These are phyloP conservation scores for Eudasyphora cyanicolor DNA, from an alignment of 2,888 invertebrate species.

Conservation along the genomic window DNA sequence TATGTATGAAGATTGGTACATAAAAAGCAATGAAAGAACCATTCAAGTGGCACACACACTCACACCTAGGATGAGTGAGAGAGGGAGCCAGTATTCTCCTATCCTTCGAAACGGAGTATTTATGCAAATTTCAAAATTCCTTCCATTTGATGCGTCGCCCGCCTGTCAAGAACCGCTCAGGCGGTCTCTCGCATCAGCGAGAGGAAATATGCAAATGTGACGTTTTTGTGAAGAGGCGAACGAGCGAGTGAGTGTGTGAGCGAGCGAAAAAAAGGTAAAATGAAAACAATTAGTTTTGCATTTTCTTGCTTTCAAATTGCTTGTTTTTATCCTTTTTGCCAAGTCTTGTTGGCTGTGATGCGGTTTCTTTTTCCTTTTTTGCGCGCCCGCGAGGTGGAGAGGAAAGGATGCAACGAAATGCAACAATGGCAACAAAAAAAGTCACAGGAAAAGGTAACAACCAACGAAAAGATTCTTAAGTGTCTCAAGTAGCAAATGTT, in stretches of 20 bases:
- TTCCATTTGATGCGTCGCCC: constrained; percentile 41
- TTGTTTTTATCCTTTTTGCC: constrained; percentile 38
- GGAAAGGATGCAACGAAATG: constrained; percentile 42
- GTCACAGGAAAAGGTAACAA: constrained; percentile 46
- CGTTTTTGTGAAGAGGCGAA: too few relatives aligned
- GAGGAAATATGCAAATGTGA: constrained; percentile 48
- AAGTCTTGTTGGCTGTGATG: constrained; percentile 34
- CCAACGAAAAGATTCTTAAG: constrained; percentile 36
- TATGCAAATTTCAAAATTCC: constrained; percentile 61
- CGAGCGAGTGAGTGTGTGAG: too few relatives aligned
- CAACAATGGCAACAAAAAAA: constrained; percentile 49
- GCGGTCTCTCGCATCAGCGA: neutral
- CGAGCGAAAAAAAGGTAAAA: constrained; percentile 56
- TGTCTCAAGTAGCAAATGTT: constrained; percentile 35
- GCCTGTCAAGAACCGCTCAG: constrained; percentile 16
- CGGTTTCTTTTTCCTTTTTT: constrained; percentile 27
- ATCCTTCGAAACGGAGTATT: constrained; percentile 55
- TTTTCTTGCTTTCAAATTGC: constrained; percentile 64
- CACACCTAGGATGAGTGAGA: neutral
- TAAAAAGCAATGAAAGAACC: constrained; percentile 32
- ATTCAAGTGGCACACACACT: constrained; percentile 49
- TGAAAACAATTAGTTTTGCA: constrained; percentile 76
- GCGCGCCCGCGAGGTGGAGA: neutral
- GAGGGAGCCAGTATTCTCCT: neutral
- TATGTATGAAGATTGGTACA: neutral